A percentile compares a stretch with the other conserved stretches of the same genome.
These are phyloP conservation scores for Nemopilema nomurai DNA, from an alignment of 30 jellyfish, hydroid and myxozoan species.

Conservation along the genomic window DNA sequence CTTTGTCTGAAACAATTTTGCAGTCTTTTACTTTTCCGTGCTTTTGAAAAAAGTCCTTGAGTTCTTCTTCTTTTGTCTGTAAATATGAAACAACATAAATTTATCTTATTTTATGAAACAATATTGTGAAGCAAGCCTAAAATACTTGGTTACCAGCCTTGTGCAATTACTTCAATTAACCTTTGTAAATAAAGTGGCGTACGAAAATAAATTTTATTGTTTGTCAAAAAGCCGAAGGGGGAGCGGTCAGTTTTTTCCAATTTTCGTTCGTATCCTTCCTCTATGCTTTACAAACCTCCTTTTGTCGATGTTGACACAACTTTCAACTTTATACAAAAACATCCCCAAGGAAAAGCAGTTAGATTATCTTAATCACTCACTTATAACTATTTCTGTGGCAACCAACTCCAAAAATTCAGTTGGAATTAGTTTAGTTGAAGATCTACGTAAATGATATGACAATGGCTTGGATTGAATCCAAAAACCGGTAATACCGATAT, in stretches of 20 bases:
- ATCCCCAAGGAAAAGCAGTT: not conserved
- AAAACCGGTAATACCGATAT: not conserved
- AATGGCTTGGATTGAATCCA: not conserved
- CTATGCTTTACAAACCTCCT: too few species aligned
- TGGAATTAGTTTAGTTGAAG: not conserved
- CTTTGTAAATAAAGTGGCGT: not conserved
- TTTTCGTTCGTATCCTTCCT: too few species aligned
- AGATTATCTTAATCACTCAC: too few species aligned
- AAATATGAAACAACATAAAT: not conserved
- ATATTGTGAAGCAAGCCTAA: too few species aligned
- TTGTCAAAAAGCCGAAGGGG: not conserved
- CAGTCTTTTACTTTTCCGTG: conserved; percentile 97
- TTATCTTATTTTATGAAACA: not conserved
- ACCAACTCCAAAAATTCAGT: too few species aligned
- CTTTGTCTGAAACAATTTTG: conserved; percentile 91
- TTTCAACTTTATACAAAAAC: not conserved
- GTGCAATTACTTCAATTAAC: not conserved
- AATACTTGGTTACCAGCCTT: too few species aligned
- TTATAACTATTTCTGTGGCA: too few species aligned
- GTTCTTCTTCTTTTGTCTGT: conserved; percentile 94
- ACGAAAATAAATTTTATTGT: too few species aligned
- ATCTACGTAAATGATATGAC: not conserved
- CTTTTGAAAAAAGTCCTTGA: conserved; percentile 77
- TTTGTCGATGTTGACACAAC: too few species aligned
- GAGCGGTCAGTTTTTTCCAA: not conserved